Conservation (phyloP, 2,113 vertebrate genomes). For the Chelonoidis abingdonii region DNA sequence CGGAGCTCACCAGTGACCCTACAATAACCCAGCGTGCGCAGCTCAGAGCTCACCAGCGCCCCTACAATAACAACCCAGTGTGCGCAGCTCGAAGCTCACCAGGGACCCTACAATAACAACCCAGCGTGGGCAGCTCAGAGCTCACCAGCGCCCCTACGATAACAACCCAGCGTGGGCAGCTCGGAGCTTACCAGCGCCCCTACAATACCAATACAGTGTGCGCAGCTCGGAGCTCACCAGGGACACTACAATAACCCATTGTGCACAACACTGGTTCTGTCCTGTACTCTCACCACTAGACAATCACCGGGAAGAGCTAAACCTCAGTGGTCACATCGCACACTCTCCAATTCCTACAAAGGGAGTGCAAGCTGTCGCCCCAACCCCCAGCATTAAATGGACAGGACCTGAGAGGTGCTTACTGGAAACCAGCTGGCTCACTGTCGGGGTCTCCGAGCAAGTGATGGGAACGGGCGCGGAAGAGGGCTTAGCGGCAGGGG, state of each 20-base stretch:
- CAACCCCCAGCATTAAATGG: background rate
- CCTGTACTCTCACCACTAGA: background rate
- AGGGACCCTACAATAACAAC: too few relatives aligned
- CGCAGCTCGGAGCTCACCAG: too few relatives aligned
- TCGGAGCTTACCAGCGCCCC: too few relatives aligned
- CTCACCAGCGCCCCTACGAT: too few relatives aligned
- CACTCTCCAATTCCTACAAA: background rate
- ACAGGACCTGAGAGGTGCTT: slow-evolving; percentile 62
- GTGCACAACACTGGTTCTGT: background rate
- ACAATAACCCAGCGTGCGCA: too few relatives aligned
- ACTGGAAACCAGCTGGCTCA: slow-evolving; percentile 95
- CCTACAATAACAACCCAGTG: too few relatives aligned
- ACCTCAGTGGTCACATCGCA: background rate
- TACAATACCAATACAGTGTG: too few relatives aligned
- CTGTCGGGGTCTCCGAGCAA: slow-evolving; percentile 90
- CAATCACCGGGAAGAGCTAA: background rate
- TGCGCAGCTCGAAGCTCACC: too few relatives aligned
- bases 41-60: too few relatives aligned
- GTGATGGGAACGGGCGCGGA: slow-evolving; percentile 82
- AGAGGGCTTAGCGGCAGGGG: slow-evolving; percentile 73
- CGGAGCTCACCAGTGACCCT: too few relatives aligned
- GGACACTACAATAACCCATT: background rate
- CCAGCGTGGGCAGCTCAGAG: too few relatives aligned
- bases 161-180: too few relatives aligned
- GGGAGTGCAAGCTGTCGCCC: background rate